A percentile compares a stretch with the other conserved stretches of the same genome.
Conservation (phyloP, 2,888 invertebrate species). For the Mythimna vitellina region DNA sequence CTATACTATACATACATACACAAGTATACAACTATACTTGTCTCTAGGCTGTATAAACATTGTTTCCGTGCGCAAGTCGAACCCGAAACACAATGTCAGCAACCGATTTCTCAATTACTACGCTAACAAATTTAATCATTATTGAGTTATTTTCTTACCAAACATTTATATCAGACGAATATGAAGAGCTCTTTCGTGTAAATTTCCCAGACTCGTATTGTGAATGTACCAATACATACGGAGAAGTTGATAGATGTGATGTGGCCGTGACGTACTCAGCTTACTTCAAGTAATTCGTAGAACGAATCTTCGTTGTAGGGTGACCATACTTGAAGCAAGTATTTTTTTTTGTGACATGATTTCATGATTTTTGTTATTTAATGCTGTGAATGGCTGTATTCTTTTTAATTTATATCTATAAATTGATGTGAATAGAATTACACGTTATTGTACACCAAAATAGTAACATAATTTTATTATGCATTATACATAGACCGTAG, state of each 20-base stretch:
- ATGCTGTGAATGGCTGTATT: too few species aligned
- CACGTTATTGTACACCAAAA: too few species aligned
- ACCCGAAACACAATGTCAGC: too few species aligned
- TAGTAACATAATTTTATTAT: too few species aligned
- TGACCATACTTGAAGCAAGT: constrained; percentile 21
- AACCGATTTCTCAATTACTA: too few species aligned
- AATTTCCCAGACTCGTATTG: constrained; percentile 29
- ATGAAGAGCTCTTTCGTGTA: constrained; percentile 32
- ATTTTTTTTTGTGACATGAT: neutral
- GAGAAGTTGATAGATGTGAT: constrained; percentile 60
- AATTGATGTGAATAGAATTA: too few species aligned
- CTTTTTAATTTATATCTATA: too few species aligned
- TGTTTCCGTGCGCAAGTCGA: too few species aligned
- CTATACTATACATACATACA: too few species aligned
- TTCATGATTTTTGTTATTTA: neutral
- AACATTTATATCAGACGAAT: constrained; percentile 1
- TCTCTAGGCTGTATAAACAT: too few species aligned
- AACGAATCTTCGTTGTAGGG: constrained; percentile 51
- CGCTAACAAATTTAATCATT: neutral
- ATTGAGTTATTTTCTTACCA: neutral
- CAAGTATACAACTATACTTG: too few species aligned
- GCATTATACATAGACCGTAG: too few species aligned
- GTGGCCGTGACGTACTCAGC: constrained; percentile 64
- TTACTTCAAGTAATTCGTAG: constrained; percentile 60
- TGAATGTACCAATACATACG: constrained; percentile 41